Conservation (phyloP, 2,888 invertebrate species). For the Drosophila anceps region DNA sequence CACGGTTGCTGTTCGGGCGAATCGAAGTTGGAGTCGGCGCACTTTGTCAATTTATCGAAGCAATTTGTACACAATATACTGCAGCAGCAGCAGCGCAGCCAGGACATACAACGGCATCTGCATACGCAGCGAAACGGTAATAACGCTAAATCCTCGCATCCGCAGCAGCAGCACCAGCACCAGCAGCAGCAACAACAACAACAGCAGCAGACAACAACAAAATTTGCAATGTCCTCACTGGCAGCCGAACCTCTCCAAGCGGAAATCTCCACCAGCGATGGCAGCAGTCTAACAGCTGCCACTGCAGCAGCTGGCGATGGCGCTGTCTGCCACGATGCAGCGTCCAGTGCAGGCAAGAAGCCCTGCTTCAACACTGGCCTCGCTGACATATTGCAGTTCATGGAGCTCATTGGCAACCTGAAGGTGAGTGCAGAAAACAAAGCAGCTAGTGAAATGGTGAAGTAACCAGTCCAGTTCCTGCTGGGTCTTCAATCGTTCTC, state of each 20-base stretch:
- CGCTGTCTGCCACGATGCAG: conserved; percentile 57
- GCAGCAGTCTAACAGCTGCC: conserved; percentile 33
- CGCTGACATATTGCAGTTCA: conserved; percentile 87
- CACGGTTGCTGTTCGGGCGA: conserved; percentile 67
- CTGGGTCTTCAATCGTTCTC: neutral
- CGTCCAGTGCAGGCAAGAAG: conserved; percentile 68
- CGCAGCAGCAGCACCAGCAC: conserved; percentile 48
- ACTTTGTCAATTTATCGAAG: conserved; percentile 43
- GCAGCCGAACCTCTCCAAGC: conserved; percentile 79
- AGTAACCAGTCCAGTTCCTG: conserved; percentile 33
- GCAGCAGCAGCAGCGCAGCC: conserved; percentile 65
- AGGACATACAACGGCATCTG: conserved; percentile 74
- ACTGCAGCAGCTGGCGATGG: conserved; percentile 42
- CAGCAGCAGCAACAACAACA: conserved; percentile 66
- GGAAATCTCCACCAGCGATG: conserved; percentile 49
- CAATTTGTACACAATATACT: conserved; percentile 51
- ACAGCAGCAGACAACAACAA: conserved; percentile 74
- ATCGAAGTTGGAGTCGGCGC: conserved; percentile 66
- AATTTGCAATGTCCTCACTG: conserved; percentile 82
- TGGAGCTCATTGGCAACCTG: conserved; percentile 90
- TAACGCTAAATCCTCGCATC: conserved; percentile 48
- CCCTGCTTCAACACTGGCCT: conserved; percentile 83
- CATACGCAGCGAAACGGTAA: conserved; percentile 64
- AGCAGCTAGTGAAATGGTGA: neutral
- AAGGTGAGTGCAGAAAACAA: conserved; percentile 87